Evolutionary conservation across 2,113 vertebrate genomes (phyloP).

Genomic region (Cricetomys ansorgei): DNA sequence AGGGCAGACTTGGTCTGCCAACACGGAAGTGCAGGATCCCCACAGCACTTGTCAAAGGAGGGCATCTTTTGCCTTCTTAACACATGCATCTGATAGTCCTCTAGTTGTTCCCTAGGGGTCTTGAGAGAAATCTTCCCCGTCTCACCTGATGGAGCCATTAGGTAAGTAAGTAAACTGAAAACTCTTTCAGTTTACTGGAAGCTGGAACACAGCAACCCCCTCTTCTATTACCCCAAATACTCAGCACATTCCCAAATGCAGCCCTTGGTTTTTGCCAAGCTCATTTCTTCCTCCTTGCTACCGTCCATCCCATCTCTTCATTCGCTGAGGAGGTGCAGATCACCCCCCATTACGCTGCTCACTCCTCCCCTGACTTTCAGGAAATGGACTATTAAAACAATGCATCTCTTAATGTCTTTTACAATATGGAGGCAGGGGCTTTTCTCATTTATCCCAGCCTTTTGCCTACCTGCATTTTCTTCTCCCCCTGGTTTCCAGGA

Average conservation of each 20-base stretch:
- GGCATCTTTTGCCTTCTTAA: neutral
- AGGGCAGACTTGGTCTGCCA: neutral
- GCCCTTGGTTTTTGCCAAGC: no score
- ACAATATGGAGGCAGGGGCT: neutral
- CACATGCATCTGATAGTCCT: neutral
- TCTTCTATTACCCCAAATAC: neutral
- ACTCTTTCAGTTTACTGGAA: neutral
- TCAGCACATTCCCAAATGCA: neutral
- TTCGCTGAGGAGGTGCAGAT: neutral
- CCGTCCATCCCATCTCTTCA: neutral
- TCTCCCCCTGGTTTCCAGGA: neutral
- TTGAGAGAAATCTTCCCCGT: neutral
- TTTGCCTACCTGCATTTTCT: slow-evolving; percentile 56
- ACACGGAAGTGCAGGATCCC: neutral
- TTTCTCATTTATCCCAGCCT: neutral
- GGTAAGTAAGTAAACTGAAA: no score
- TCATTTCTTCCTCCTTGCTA: neutral
- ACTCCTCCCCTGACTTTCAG: neutral
- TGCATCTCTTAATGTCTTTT: neutral
- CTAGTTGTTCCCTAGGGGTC: neutral
- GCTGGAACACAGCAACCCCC: neutral
- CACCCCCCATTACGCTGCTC: no score
- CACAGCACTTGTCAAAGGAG: neutral
- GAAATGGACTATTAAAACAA: neutral
- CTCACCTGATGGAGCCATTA: neutral